Evolutionary conservation across 2,888 invertebrate species (phyloP).

Genomic region (Lochmaea capreae): DNA sequence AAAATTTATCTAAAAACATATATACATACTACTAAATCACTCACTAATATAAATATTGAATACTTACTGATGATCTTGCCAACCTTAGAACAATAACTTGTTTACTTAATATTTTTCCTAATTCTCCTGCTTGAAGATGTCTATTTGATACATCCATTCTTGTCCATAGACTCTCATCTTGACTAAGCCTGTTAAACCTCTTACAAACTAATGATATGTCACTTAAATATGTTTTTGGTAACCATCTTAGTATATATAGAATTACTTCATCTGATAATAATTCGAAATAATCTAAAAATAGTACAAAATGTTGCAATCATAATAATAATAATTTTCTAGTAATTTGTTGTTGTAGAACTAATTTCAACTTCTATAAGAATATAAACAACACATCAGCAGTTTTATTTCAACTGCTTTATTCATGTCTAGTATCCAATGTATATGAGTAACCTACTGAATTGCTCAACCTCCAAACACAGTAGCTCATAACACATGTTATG

Average conservation of each 20-base stretch:
- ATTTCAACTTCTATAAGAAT: too few species aligned
- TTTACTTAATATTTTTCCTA: conserved; percentile 80
- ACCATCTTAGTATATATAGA: conserved; percentile 82
- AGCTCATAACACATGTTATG: too few species aligned
- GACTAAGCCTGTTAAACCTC: conserved; percentile 82
- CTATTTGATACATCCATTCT: conserved; percentile 83
- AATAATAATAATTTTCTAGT: too few species aligned
- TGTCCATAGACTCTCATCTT: conserved; percentile 89
- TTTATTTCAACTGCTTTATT: too few species aligned
- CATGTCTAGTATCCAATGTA: too few species aligned
- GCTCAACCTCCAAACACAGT: too few species aligned
- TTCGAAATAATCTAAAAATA: conserved; percentile 75
- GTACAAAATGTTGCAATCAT: conserved; percentile 19
- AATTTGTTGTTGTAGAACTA: too few species aligned
- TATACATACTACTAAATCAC: background rate
- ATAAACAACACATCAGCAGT: too few species aligned
- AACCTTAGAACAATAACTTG: conserved; percentile 83
- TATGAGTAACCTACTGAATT: too few species aligned
- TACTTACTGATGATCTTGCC: conserved; percentile 80
- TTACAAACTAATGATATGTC: conserved; percentile 80
- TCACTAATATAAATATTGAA: background rate
- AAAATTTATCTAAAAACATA: conserved; percentile 63
- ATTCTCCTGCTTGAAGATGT: conserved; percentile 74
- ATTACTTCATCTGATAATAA: conserved; percentile 88
- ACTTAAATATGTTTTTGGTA: conserved; percentile 81